Evolutionary conservation across 2,888 invertebrate genomes (phyloP).

Genomic region (Lithosia quadra): DNA sequence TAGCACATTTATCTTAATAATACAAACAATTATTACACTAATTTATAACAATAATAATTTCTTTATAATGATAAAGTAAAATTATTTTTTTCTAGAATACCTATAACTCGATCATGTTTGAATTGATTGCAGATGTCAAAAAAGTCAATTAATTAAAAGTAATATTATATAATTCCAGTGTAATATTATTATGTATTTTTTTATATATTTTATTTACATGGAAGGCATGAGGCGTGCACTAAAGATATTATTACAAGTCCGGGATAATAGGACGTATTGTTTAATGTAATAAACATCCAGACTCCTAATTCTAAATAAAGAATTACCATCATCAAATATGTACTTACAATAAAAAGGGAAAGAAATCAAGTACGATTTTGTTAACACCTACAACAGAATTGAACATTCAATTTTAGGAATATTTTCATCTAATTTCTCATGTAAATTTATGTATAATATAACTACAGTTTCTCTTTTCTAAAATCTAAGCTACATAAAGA

Average conservation of each 20-base stretch:
- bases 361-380: conserved; percentile 5
- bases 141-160: conserved; percentile 28
- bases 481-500: conserved; percentile 78
- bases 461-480: conserved; percentile 56
- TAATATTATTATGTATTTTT: conserved; percentile 47
- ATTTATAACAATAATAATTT: conserved; percentile 39
- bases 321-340: conserved; percentile 48
- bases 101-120: conserved; percentile 33
- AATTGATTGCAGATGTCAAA: conserved; percentile 44
- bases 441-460: conserved; percentile 63
- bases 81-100: conserved; percentile 34
- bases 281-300: conserved; percentile 49
- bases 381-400: conserved; percentile 51
- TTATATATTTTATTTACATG: conserved; percentile 77
- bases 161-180: too few relatives aligned
- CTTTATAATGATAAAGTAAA: conserved; percentile 27
- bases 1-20: conserved; percentile 41
- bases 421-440: conserved; percentile 56
- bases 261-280: conserved; percentile 47
- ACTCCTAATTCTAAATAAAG: conserved; percentile 48
- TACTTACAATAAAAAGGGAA: conserved; percentile 19
- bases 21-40: conserved; percentile 47
- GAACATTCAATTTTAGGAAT: conserved; percentile 58
- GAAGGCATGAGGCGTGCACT: conserved; percentile 79
- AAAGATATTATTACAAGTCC: conserved; percentile 56